Base-by-base conservation (phyloP, 2,797 vertebrate genomes). In the Leontopithecus rosalia region DNA sequence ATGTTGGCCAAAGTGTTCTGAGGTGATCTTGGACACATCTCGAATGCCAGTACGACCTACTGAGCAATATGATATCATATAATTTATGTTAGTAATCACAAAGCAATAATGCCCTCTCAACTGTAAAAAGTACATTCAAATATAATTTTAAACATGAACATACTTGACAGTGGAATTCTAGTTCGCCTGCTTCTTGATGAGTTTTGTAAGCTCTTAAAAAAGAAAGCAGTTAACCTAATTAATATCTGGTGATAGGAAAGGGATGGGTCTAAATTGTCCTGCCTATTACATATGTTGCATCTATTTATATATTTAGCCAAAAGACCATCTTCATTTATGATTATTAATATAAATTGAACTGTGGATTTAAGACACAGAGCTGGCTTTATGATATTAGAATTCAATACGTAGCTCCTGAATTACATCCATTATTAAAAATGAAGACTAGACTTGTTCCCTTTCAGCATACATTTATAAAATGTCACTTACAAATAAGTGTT, bases 401-500 rank as follows among this genome's bases (percentile, higher is more conserved):
- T 95, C 72, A 95, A 75, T 24, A 80, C 15, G 85, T 39, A 36
- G 5, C 55, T 97, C 46, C n/a, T 46, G 8, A 96, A 1, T 80
- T 94, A 7, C 75, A 26, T 7, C 36, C 94, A 13, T 94, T 95
- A 95, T 96, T n/a, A 95, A 97, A 89, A 91, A 90, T 36, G 88
- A 92, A n/a, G 70, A 87, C 89, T 98, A 86, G 46, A 95, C 97
- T 94, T 95, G 3, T 97, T 87, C 81, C 77, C 84, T 98, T 97
- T 46, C 46, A 83, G 15, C 67, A 94, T 64, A 97, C 95, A 97
- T 84, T 95, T 97, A 80, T 57, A 96, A 97, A 58, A 88, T 94
- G 77, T 94, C 92, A 97, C 96, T 96, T 97, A 77, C 39, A 98
- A 95, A 94, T 95, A 36, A 95, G 75, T 94, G 50, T 97, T 95